Evolutionary conservation across 2,888 invertebrate genomes (phyloP).

Genomic region (Neoitamus cyanurus): DNA sequence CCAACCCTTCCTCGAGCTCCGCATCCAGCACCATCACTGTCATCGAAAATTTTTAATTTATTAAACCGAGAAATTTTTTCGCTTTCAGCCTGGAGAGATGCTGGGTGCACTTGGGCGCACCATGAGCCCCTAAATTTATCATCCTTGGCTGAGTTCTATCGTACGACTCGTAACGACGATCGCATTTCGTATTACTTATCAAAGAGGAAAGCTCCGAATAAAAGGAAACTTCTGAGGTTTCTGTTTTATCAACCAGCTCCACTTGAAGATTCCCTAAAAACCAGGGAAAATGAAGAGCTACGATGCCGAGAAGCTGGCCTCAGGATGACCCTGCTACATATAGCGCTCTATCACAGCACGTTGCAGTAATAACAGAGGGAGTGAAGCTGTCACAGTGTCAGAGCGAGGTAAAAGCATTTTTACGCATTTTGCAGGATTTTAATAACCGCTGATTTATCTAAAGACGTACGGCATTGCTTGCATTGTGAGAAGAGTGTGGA

Average conservation of each 20-base stretch:
- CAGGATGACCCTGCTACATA: not conserved
- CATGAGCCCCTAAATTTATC: not conserved
- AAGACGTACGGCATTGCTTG: not conserved
- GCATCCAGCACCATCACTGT: not conserved
- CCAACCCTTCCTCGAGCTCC: not conserved
- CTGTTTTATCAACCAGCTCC: constrained; percentile 10
- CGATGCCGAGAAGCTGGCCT: not conserved
- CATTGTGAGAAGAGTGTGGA: not conserved
- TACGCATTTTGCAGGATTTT: not conserved
- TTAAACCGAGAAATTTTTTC: not conserved
- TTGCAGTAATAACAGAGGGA: no score
- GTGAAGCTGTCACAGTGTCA: not conserved
- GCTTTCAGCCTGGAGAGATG: not conserved
- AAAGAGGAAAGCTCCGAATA: not conserved
- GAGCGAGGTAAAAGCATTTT: not conserved
- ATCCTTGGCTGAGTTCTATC: constrained; percentile 3
- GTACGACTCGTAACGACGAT: not conserved
- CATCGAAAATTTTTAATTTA: constrained; percentile 22
- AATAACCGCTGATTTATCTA: not conserved
- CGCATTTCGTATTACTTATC: not conserved
- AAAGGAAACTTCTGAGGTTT: not conserved
- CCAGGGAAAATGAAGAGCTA: not conserved
- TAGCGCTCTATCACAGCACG: not conserved
- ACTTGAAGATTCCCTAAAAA: not conserved
- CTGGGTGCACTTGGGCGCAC: constrained; percentile 16